phyloP scores from a whole-genome alignment of 2,113 vertebrate species.

The Erythrocercus mccallii region DNA sequence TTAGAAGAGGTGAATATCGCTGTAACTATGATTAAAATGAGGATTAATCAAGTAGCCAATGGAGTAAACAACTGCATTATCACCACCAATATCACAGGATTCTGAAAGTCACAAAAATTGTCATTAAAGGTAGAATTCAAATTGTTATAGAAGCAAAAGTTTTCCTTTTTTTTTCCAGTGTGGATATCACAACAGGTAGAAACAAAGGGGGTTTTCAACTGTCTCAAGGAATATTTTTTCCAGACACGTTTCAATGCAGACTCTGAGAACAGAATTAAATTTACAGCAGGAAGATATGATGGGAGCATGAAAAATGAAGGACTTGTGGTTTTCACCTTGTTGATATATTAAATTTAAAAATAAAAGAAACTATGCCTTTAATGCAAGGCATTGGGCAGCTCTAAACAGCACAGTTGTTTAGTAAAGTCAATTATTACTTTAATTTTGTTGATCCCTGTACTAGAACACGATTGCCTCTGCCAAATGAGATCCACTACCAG shows the following conservation, averaged over 20 bases:
- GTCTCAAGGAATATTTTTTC: background rate
- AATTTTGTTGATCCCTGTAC: background rate
- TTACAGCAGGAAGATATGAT: background rate
- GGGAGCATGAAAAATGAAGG: background rate
- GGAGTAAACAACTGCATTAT: conserved; percentile 42
- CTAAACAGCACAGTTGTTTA: background rate
- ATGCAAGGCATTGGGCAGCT: background rate
- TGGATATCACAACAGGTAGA: background rate
- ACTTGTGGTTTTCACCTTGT: background rate
- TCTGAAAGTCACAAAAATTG: background rate
- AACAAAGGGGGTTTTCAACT: background rate
- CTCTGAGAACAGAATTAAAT: background rate
- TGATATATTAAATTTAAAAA: background rate
- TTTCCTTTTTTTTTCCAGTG: background rate
- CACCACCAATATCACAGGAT: background rate
- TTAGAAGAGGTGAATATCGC: conserved; percentile 68
- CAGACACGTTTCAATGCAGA: background rate
- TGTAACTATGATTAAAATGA: conserved; percentile 63
- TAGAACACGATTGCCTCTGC: accelerated
- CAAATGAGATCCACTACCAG: background rate
- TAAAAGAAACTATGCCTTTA: background rate
- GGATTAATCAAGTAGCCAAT: conserved; percentile 68
- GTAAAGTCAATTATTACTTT: background rate
- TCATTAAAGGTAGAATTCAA: background rate
- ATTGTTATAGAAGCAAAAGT: background rate